These are phyloP conservation scores for Lycia hirtaria DNA, from an alignment of 2,888 invertebrate genomes.

Conservation along the genomic window DNA sequence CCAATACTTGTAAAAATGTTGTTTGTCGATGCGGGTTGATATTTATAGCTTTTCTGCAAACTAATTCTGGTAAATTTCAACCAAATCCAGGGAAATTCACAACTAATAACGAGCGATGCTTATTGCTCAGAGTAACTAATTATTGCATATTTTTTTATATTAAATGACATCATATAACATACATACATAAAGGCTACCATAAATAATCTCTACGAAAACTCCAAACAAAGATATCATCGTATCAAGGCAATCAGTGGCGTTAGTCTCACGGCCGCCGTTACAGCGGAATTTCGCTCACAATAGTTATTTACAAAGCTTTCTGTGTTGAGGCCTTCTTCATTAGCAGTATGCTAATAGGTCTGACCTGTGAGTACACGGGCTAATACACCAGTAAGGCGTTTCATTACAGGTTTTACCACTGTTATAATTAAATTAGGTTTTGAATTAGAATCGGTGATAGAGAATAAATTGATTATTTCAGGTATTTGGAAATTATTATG, in stretches of 20 bases:
- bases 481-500: no score
- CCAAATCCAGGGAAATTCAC: no score
- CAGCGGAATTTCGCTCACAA: constrained; percentile 1
- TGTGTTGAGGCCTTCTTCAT: constrained; percentile 16
- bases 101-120: no score
- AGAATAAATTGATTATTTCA: no score
- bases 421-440: constrained; percentile 11
- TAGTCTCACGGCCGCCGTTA: constrained; percentile 27
- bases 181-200: not conserved
- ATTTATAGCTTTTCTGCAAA: no score
- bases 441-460: no score
- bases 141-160: no score
- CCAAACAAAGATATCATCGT: constrained; percentile 29
- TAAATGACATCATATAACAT: not conserved
- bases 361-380: not conserved
- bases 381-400: constrained; percentile 8
- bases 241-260: constrained; percentile 31
- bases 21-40: no score
- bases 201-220: not conserved
- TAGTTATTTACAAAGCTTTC: not conserved
- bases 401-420: not conserved
- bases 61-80: no score
- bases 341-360: constrained; percentile 15
- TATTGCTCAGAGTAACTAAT: no score
- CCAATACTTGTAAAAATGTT: no score